Conservation (phyloP, 2,113 vertebrate genomes). For the Stegastes partitus region DNA sequence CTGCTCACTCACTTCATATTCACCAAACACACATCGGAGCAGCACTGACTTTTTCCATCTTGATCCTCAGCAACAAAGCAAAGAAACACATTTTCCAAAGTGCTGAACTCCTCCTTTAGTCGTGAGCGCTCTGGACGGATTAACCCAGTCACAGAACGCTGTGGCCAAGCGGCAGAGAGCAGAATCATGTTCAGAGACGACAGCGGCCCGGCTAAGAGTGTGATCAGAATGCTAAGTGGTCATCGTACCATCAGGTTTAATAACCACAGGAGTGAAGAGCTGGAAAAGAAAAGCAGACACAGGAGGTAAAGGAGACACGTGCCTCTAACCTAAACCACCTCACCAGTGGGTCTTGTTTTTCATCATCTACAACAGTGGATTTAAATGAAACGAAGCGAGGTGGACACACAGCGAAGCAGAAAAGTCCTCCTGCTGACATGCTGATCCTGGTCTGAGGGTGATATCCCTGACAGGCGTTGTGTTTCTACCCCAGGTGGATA, state of each 20-base stretch:
- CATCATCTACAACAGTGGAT: neutral
- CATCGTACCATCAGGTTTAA: neutral
- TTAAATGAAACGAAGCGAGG: no score
- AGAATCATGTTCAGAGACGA: conserved; percentile 28
- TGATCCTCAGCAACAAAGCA: no score
- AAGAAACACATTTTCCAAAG: no score
- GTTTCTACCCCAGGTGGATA: conserved; percentile 1
- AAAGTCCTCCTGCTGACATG: neutral
- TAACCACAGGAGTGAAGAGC: neutral
- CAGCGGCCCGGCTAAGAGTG: neutral
- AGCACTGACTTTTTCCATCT: no score
- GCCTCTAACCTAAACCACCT: no score
- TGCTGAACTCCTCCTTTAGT: no score
- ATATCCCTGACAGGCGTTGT: conserved; percentile 7
- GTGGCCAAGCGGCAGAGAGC: neutral
- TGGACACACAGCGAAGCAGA: neutral
- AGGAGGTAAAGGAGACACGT: neutral
- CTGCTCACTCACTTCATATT: no score
- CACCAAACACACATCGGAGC: no score
- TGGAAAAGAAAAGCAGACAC: neutral
- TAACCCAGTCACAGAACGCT: neutral
- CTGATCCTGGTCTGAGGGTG: neutral
- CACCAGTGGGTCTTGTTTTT: no score
- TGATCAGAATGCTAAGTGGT: conserved; percentile 31
- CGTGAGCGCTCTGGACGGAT: neutral